Evolutionary conservation across 2,113 vertebrate species (phyloP), one percentile per base, ranked within the genome.

Genomic region (Tupaia chinensis): DNA sequence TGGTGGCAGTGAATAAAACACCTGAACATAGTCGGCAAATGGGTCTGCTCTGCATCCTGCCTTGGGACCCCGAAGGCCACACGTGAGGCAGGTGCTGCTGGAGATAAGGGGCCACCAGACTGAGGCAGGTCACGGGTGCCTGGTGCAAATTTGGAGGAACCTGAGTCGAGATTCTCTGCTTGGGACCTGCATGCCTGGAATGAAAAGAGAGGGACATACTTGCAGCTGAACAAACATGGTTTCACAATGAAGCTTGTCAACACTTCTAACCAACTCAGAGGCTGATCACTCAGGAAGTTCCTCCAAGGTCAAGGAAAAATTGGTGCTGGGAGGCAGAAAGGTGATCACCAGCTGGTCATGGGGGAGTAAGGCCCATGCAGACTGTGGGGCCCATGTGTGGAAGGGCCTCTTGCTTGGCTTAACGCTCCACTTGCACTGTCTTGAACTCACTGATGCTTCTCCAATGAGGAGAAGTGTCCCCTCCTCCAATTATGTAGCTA

Each of bases 171-270:
- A 60, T 69, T 79, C 81, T 68, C 14, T 17, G 9, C 66, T 93
- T 56, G 58, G 53, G 58, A 81, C 6, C 19, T 23, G 7, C 0
- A 2, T 1, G 58, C n/a, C 53, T 87, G 32, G 8, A 53, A 34
- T 92, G 9, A 66, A 89, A 96, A 84, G 68, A 69, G 81, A 56
- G 80, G 27, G 74, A 63, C 44, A n/a, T 19, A 54, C 54, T 56
- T 11, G 7, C 73, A 86, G 77, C 68, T 97, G 87, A 89, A 56
- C n/a, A 94, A 84, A 74, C 53, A 58, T 1, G 27, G 44, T 96
- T 97, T 83, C 63, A 10, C 91, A 94, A 16, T 8, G 68, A 77
- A 68, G 34, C 72, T 9, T 29, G 80, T 90, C n/a, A 61, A 72
- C 60, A 61, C 92, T 95, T 84, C 3, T 12, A 63, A 80, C 56